A percentile compares a stretch with the other conserved stretches of the same genome.
Conservation (phyloP, 1,140 invertebrate genomes). For the Muscidifurax raptorellus region DNA sequence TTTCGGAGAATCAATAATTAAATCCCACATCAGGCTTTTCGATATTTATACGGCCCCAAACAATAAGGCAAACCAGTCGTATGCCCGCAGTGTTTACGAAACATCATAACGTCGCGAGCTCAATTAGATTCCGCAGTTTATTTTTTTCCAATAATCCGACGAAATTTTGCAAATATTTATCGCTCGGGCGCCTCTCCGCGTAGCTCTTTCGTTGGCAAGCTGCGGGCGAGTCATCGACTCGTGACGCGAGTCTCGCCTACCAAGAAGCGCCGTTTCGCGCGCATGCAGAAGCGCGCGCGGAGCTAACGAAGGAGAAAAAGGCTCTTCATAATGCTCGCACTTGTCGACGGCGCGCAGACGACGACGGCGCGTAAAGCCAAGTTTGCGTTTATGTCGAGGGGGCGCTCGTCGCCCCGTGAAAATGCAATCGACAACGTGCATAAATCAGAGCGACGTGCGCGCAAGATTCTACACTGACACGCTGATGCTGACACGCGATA, state of each 20-base stretch:
- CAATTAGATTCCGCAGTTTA: too few relatives aligned
- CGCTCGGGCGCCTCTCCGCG: too few relatives aligned
- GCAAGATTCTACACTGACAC: neutral
- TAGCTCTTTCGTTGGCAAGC: too few relatives aligned
- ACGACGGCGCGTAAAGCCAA: neutral
- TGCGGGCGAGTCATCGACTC: neutral
- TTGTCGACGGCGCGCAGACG: conserved; percentile 5
- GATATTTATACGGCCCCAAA: too few relatives aligned
- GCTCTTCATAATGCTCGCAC: conserved; percentile 22
- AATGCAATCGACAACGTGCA: conserved; percentile 12
- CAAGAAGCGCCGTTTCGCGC: neutral
- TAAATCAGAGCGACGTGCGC: neutral
- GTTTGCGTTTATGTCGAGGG: conserved; percentile 9
- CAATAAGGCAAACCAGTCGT: too few relatives aligned
- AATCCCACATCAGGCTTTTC: too few relatives aligned
- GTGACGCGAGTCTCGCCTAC: neutral
- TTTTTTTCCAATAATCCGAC: too few relatives aligned
- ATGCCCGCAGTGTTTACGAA: too few relatives aligned
- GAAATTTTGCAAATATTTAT: too few relatives aligned
- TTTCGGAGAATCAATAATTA: too few relatives aligned
- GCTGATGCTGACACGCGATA: too few relatives aligned
- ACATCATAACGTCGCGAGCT: too few relatives aligned
- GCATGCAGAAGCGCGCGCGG: neutral
- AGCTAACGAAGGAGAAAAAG: conserved; percentile 35
- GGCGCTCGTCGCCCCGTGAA: conserved; percentile 1